phyloP scores from a whole-genome alignment of 1,140 invertebrate species.

The Drosophila pachea region DNA sequence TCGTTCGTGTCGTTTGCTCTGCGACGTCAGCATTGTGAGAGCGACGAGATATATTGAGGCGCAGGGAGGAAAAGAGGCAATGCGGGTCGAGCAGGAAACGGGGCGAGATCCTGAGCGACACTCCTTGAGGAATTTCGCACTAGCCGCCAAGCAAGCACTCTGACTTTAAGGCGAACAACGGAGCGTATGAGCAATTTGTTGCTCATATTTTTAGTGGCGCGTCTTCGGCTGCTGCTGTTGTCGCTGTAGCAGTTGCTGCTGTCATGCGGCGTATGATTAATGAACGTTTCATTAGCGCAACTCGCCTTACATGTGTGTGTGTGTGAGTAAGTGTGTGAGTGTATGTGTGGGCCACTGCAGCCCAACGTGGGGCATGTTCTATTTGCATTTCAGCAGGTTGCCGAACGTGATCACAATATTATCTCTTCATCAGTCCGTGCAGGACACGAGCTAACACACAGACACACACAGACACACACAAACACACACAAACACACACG shows the following conservation, averaged over 20 bases:
- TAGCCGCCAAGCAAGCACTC: slow-evolving; percentile 7
- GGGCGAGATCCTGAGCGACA: slow-evolving; percentile 12
- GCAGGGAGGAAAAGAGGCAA: slow-evolving; percentile 25
- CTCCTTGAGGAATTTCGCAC: not conserved
- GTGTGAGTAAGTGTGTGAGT: not conserved
- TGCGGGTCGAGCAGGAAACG: not conserved
- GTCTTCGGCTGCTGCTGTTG: not conserved
- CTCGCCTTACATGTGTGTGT: slow-evolving; percentile 45
- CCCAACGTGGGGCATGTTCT: slow-evolving; percentile 18
- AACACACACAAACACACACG: no score
- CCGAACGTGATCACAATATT: slow-evolving; percentile 78
- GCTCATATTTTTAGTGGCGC: no score
- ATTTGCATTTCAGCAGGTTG: slow-evolving; percentile 76
- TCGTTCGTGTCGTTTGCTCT: slow-evolving; percentile 1
- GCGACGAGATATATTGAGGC: not conserved
- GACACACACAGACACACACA: not conserved
- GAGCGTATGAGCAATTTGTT: slow-evolving; percentile 46
- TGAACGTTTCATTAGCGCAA: slow-evolving; percentile 73
- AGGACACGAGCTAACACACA: slow-evolving; percentile 39
- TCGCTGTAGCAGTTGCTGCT: slow-evolving; percentile 21
- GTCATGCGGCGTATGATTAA: slow-evolving; percentile 67
- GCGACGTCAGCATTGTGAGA: slow-evolving; percentile 42
- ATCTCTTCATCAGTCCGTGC: slow-evolving; percentile 70
- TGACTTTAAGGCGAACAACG: slow-evolving; percentile 14
- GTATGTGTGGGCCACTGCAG: slow-evolving; percentile 9